These are phyloP conservation scores for Pammene fasciana DNA, from an alignment of 2,888 invertebrate species.

Conservation along the genomic window DNA sequence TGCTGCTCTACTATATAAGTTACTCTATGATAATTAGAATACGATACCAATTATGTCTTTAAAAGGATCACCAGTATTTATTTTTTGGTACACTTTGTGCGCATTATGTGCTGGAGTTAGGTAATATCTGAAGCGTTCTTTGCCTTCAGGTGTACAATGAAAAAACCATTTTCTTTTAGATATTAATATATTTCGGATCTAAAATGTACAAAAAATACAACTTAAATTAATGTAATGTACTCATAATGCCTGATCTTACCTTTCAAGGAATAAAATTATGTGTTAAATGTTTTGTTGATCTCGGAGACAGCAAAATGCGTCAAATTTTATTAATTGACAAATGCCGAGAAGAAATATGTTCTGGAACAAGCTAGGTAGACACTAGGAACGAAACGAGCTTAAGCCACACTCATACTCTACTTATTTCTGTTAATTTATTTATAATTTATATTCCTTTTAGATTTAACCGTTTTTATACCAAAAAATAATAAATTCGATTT, in stretches of 20 bases:
- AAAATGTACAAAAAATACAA: conserved; percentile 90
- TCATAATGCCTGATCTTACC: conserved; percentile 77
- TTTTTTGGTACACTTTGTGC: too few relatives aligned
- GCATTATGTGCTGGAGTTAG: too few relatives aligned
- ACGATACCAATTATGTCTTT: too few relatives aligned
- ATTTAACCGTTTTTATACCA: conserved; percentile 61
- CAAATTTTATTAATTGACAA: conserved; percentile 75
- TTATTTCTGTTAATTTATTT: conserved; percentile 55
- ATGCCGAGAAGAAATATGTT: conserved; percentile 65
- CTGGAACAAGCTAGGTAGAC: conserved; percentile 64
- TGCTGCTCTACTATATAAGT: too few relatives aligned
- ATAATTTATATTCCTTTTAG: conserved; percentile 48
- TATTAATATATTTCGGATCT: conserved; percentile 88
- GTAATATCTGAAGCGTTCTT: too few relatives aligned
- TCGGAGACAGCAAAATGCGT: conserved; percentile 62
- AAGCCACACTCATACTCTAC: conserved; percentile 61
- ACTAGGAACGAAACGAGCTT: conserved; percentile 74
- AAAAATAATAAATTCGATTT: conserved; percentile 76
- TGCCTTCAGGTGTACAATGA: neutral
- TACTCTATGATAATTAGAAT: too few relatives aligned
- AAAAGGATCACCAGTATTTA: too few relatives aligned
- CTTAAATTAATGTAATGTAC: conserved; percentile 86
- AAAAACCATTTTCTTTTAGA: conserved; percentile 75
- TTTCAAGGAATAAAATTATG: conserved; percentile 66
- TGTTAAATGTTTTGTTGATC: conserved; percentile 65